Conservation (phyloP, 2,888 invertebrate species). For the Cryptocephalus primarius region DNA sequence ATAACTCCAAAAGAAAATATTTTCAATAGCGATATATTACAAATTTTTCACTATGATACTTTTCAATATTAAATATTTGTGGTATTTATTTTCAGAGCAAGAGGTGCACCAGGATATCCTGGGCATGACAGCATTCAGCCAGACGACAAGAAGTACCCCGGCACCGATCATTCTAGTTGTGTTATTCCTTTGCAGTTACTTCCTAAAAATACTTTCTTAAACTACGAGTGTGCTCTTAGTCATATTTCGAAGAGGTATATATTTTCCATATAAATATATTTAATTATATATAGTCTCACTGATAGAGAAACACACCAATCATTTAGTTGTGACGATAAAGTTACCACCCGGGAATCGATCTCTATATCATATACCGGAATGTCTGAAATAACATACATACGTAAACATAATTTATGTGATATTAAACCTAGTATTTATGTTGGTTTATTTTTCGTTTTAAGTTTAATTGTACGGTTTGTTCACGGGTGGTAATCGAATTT, state of each 20-base stretch:
- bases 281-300: background rate
- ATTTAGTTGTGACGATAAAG: background rate
- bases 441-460: too few relatives aligned
- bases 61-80: too few relatives aligned
- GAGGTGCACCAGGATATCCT: conserved; percentile 9
- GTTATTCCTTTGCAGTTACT: conserved; percentile 1
- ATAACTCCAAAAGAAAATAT: too few relatives aligned
- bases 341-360: too few relatives aligned
- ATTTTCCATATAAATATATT: conserved; percentile 2
- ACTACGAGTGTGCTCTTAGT: conserved; percentile 12
- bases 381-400: too few relatives aligned
- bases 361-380: too few relatives aligned
- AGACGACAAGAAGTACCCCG: background rate
- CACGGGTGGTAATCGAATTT: too few relatives aligned
- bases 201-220: conserved; percentile 16
- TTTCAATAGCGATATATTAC: too few relatives aligned
- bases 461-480: too few relatives aligned
- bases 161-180: background rate
- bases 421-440: too few relatives aligned
- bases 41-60: too few relatives aligned
- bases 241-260: background rate
- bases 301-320: conserved; percentile 1
- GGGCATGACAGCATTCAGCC: conserved; percentile 4
- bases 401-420: too few relatives aligned
- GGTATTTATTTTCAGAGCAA: conserved; percentile 7